Evolutionary conservation across 2,888 invertebrate genomes (phyloP).

Genomic region (Zygothrica quintamaculata): DNA sequence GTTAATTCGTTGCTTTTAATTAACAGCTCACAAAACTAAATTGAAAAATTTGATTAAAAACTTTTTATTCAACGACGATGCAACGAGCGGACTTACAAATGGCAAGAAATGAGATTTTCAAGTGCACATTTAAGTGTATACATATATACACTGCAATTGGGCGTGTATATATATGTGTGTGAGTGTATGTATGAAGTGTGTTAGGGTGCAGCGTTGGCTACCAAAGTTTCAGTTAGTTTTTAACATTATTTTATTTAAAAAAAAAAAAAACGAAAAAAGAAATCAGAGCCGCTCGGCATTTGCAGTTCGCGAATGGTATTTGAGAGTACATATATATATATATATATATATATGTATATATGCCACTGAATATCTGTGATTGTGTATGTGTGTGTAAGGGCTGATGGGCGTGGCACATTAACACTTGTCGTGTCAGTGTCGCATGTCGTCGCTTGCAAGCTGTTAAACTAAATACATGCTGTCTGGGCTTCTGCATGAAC

Average conservation of each 20-base stretch:
- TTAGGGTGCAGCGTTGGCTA: slow-evolving; percentile 37
- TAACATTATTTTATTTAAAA: slow-evolving; percentile 73
- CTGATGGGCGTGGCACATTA: slow-evolving; percentile 66
- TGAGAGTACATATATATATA: slow-evolving; percentile 15
- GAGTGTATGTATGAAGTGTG: slow-evolving; percentile 27
- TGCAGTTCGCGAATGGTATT: slow-evolving; percentile 35
- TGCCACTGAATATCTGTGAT: not conserved
- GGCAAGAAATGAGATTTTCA: slow-evolving; percentile 67
- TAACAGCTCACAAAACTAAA: slow-evolving; percentile 73
- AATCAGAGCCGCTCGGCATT: slow-evolving; percentile 50
- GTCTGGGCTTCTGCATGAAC: slow-evolving; percentile 71
- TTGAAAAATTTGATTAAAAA: slow-evolving; percentile 81
- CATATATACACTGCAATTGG: slow-evolving; percentile 1
- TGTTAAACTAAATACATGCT: slow-evolving; percentile 77
- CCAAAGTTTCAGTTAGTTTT: slow-evolving; percentile 76
- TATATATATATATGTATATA: no score
- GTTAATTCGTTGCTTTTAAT: slow-evolving; percentile 63
- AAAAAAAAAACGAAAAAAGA: slow-evolving; percentile 42
- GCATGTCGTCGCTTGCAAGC: slow-evolving; percentile 72
- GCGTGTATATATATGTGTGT: slow-evolving; percentile 12
- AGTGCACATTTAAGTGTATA: slow-evolving; percentile 50
- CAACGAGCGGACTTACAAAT: slow-evolving; percentile 8
- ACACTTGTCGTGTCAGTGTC: slow-evolving; percentile 80
- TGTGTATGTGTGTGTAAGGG: slow-evolving; percentile 24
- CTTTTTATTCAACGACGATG: slow-evolving; percentile 47